Base-by-base conservation (phyloP, 2,888 invertebrate genomes). In the Choristoneura rosaceana region DNA sequence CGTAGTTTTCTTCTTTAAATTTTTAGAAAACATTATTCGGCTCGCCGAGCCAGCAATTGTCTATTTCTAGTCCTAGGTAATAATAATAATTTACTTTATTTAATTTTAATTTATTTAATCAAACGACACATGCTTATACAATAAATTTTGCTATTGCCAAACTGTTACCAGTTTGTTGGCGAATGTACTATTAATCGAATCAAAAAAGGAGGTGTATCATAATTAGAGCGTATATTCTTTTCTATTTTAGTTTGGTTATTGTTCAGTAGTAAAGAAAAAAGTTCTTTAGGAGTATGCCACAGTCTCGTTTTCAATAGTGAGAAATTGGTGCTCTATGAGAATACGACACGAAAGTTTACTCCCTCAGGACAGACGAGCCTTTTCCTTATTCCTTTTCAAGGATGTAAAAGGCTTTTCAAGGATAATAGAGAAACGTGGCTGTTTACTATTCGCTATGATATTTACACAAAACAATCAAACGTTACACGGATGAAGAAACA, bases 351-450 rank as follows among this genome's bases (percentile, higher is more conserved):
- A 79, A 82, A 79, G 78, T 80, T 81, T 80, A 76, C 80, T 76
- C 81, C 82, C 79, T 59, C 74, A 78, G 80, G 80, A 79, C 78
- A 80, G 78, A 77, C 69, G 73, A 79, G 76, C 79, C 79, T 79
- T 81, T 82, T 80, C 79, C 78, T 78, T 80, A 80, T 80, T 79
- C 78, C 78, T 77, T 81, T 70, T 80, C 79, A 79, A 78, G 77
- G 78, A 79, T 80, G 78, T 81, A 78, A 79, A 71, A 81, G 79
- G 80, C 80, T 77, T 81, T 80, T 79, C 78, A 80, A 78, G 79
- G 77, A 79, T 81, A 76, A 79, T 78, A 70, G 74, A 71, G 66
- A 75, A 76, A 76, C 78, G 76, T 78, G 75, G 76, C 74, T 74
- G 78, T 76, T 79, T 79, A 77, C 76, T 70, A 76, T 77, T 73